These are phyloP conservation scores for Hucho hucho DNA, from an alignment of 2,113 vertebrate genomes.

Conservation along the genomic window DNA sequence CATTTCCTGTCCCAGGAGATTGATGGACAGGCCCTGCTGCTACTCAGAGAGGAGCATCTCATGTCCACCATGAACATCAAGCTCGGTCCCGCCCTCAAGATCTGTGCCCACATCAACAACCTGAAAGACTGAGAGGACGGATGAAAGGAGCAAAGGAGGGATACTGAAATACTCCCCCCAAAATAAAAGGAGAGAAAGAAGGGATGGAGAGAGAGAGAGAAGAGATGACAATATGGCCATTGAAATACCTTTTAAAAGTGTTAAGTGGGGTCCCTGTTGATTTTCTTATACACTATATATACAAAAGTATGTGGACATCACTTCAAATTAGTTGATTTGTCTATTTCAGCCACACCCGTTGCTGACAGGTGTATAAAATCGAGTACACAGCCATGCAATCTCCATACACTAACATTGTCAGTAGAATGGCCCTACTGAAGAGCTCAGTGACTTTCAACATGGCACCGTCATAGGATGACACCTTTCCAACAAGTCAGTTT, in stretches of 20 bases:
- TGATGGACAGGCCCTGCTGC: slow-evolving; percentile 93
- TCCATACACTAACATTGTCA: too few relatives aligned
- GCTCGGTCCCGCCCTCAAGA: slow-evolving; percentile 95
- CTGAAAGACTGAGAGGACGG: slow-evolving; percentile 70
- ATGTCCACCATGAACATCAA: slow-evolving; percentile 99
- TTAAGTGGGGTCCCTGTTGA: background rate
- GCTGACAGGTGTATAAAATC: too few relatives aligned
- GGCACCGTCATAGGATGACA: too few relatives aligned
- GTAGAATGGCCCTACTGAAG: too few relatives aligned
- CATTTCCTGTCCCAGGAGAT: slow-evolving; percentile 97
- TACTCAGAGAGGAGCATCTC: slow-evolving; percentile 96
- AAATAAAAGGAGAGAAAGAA: background rate
- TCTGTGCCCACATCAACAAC: slow-evolving; percentile 94
- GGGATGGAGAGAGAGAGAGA: background rate
- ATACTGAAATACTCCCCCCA: background rate
- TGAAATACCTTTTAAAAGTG: background rate
- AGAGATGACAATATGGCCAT: background rate
- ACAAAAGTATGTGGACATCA: too few relatives aligned
- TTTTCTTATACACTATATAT: background rate
- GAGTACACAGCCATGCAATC: too few relatives aligned
- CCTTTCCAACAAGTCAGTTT: too few relatives aligned
- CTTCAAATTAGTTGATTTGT: too few relatives aligned
- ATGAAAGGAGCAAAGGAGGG: background rate
- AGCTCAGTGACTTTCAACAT: too few relatives aligned
- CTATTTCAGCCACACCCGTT: too few relatives aligned